Conservation (phyloP, 2,888 invertebrate species). For the Drosophila buzzatii region DNA sequence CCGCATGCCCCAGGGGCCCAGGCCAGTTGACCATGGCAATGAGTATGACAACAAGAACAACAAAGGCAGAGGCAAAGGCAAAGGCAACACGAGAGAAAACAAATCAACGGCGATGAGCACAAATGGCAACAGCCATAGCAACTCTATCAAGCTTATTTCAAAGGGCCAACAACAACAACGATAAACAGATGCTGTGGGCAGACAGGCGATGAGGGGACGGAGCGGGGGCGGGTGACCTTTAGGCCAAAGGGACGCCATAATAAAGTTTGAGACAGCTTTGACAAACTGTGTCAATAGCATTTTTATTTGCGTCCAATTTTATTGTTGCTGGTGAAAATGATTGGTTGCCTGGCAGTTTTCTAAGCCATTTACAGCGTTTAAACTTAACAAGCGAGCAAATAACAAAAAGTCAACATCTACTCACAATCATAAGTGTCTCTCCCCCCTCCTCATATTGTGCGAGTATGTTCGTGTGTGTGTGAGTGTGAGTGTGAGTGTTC, state of each 20-base stretch:
- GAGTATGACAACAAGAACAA: constrained; percentile 25
- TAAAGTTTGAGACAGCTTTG: constrained; percentile 50
- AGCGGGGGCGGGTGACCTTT: background rate
- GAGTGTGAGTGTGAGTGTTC: constrained; percentile 3
- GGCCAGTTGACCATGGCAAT: constrained; percentile 44
- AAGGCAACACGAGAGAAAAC: constrained; percentile 47
- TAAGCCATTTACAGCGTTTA: constrained; percentile 83
- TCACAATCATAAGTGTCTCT: constrained; percentile 34
- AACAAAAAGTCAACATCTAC: constrained; percentile 69
- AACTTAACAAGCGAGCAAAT: constrained; percentile 80
- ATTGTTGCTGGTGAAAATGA: constrained; percentile 56
- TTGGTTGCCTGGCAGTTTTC: constrained; percentile 69
- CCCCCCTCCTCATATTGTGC: background rate
- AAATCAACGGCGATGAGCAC: constrained; percentile 75
- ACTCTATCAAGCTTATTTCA: constrained; percentile 79
- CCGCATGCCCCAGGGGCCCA: constrained; percentile 26
- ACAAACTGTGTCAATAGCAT: constrained; percentile 83
- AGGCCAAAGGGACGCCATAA: constrained; percentile 16
- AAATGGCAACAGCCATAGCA: constrained; percentile 71
- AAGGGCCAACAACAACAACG: constrained; percentile 56
- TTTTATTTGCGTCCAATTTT: constrained; percentile 82
- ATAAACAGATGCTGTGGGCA: constrained; percentile 17
- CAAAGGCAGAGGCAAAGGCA: background rate
- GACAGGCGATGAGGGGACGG: background rate
- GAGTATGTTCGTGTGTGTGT: background rate